Evolutionary conservation across 2,797 vertebrate genomes (phyloP).

Genomic region (Ateles fusciceps): DNA sequence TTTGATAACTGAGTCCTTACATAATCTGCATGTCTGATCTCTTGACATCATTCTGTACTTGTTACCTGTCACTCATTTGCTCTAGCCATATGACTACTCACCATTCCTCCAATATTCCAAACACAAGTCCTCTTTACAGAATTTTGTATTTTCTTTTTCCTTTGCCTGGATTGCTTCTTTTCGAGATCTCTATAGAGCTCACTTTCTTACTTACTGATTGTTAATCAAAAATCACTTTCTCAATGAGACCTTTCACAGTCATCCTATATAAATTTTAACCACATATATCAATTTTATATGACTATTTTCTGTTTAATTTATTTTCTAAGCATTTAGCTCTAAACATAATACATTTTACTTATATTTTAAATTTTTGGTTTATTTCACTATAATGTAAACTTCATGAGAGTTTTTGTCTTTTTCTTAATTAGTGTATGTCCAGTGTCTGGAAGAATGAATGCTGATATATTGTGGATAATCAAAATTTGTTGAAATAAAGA

Average conservation of each 20-base stretch:
- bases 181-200: neutral
- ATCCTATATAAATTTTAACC: neutral
- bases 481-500: neutral
- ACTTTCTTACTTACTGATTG: neutral
- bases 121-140: neutral
- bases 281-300: neutral
- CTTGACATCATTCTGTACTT: neutral
- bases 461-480: neutral
- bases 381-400: neutral
- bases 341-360: neutral
- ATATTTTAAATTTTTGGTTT: neutral
- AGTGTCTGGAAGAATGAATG: neutral
- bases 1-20: neutral
- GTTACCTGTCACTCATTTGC: neutral
- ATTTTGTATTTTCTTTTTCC: neutral
- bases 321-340: neutral
- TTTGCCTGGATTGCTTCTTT: neutral
- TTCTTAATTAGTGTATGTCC: neutral
- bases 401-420: neutral
- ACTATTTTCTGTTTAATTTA: neutral
- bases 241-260: neutral
- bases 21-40: neutral
- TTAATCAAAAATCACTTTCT: neutral
- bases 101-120: neutral
- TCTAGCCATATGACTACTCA: neutral